Evolutionary conservation across 2,888 invertebrate genomes (phyloP), one percentile per base, ranked within the genome.

Genomic region (Drosophila pseudotalamancana): DNA sequence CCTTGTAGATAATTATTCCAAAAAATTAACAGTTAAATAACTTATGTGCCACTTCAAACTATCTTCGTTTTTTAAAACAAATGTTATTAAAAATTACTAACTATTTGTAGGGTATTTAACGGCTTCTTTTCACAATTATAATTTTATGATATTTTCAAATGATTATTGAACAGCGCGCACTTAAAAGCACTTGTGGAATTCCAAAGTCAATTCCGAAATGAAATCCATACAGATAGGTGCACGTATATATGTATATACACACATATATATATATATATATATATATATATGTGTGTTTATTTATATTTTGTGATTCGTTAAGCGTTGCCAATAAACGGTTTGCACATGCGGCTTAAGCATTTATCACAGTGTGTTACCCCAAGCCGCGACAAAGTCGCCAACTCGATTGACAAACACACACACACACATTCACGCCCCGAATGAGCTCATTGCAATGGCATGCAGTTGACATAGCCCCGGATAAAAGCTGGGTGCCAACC

Each of bases 361-460:
- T 80, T 80, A 79, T 76, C 63, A 65, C 55, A 55, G 55, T 18
- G 8, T 35, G 18, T 49, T 37, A 27, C 49, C 37, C 43, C 31
- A 16, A 6, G 9, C 34, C 45, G 74, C 80, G 84, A 68, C 77
- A 73, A 59, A 71, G 61, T 56, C 81, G 85, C 77, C 57, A 83
- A 80, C 72, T 79, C 64, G 60, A 62, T 82, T 78, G 75, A 74
- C 71, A 71, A 74, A 74, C 40, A 74, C 54, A 64, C 60, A 60
- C 54, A 50, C 19, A 72, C 8, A 66, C 39, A 46, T 32, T 59
- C 29, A 77, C 77, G 67, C 77, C 72, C 77, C 66, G 63, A 77
- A 87, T 87, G 80, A 81, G 80, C 80, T 80, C 80, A 87, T 73
- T 88, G 88, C 76, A 88, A 64, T 80, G 87, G 88, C 78, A 88